These are phyloP conservation scores for Cottus gobio DNA, from an alignment of 2,113 vertebrate species.

Conservation along the genomic window DNA sequence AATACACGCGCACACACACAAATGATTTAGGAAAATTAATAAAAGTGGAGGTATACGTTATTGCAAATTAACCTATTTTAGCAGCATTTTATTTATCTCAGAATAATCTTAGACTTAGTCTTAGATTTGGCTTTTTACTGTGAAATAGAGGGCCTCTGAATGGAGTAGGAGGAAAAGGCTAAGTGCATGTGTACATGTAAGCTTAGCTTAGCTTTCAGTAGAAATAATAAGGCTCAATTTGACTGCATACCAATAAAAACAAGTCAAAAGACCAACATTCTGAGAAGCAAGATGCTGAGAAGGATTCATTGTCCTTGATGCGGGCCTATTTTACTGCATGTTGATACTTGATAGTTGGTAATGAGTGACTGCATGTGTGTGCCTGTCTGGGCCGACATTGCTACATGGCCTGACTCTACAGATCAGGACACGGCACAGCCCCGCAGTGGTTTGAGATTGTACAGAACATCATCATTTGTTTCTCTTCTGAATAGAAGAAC, in stretches of 20 bases:
- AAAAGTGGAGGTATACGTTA: not conserved
- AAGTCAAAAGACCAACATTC: slow-evolving; percentile 50
- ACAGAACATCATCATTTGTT: not conserved
- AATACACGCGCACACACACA: not conserved
- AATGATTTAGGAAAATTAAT: not conserved
- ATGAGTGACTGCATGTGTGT: slow-evolving; percentile 23
- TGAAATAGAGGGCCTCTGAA: not conserved
- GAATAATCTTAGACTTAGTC: not conserved
- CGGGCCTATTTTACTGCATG: not conserved
- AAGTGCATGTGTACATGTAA: not conserved
- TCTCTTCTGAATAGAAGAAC: not conserved
- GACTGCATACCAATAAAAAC: slow-evolving; percentile 17
- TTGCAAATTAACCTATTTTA: not conserved
- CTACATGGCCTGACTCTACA: slow-evolving; percentile 18
- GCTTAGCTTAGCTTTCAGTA: not conserved
- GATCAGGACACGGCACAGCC: not conserved
- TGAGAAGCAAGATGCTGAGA: not conserved
- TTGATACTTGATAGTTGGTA: slow-evolving; percentile 2
- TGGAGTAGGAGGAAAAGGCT: not conserved
- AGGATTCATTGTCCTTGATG: slow-evolving; percentile 3
- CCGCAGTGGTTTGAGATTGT: not conserved
- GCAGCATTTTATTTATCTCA: not conserved
- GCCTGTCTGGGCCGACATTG: slow-evolving; percentile 29
- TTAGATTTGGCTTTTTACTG: not conserved
- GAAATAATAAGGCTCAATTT: not conserved